Evolutionary conservation across 2,888 invertebrate genomes (phyloP).

Genomic region (Zygothrica quintamaculata): DNA sequence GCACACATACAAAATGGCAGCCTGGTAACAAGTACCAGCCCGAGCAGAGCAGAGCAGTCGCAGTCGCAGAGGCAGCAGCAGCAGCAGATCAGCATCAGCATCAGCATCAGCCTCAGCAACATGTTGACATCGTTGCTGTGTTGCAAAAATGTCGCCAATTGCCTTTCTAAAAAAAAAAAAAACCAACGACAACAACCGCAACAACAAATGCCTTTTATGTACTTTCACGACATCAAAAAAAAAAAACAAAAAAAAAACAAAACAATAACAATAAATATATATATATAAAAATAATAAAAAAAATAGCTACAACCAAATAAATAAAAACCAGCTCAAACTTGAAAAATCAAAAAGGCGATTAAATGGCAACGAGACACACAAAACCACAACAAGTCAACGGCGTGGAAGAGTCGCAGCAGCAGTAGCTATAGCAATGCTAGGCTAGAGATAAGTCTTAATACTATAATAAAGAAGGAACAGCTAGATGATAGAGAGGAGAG

Average conservation of each 20-base stretch:
- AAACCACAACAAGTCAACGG: slow-evolving; percentile 20
- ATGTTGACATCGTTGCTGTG: slow-evolving; percentile 29
- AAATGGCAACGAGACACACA: slow-evolving; percentile 41
- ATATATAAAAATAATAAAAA: slow-evolving; percentile 4
- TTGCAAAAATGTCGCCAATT: slow-evolving; percentile 58
- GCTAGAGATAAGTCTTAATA: slow-evolving; percentile 4
- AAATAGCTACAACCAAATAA: slow-evolving; percentile 31
- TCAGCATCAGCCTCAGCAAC: slow-evolving; percentile 9
- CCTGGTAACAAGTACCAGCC: slow-evolving; percentile 44
- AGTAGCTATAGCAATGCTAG: slow-evolving; percentile 6
- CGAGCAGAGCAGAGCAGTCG: too few relatives aligned
- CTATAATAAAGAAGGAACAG: neutral
- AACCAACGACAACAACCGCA: slow-evolving; percentile 16
- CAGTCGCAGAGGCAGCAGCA: too few relatives aligned
- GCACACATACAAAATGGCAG: slow-evolving; percentile 65
- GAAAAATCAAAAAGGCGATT: slow-evolving; percentile 60
- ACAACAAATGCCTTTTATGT: slow-evolving; percentile 53
- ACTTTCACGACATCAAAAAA: slow-evolving; percentile 63
- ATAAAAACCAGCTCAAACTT: slow-evolving; percentile 61
- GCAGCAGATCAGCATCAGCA: too few relatives aligned
- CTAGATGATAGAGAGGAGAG: too few relatives aligned
- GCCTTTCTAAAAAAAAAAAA: slow-evolving; percentile 75
- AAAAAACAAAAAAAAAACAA: slow-evolving; percentile 2
- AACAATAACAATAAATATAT: slow-evolving; percentile 16
- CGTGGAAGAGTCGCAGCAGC: slow-evolving; percentile 7